Evolutionary conservation across 2,113 vertebrate species (phyloP), one percentile per base, ranked within the genome.

Genomic region (Protomyctophum bolini): DNA sequence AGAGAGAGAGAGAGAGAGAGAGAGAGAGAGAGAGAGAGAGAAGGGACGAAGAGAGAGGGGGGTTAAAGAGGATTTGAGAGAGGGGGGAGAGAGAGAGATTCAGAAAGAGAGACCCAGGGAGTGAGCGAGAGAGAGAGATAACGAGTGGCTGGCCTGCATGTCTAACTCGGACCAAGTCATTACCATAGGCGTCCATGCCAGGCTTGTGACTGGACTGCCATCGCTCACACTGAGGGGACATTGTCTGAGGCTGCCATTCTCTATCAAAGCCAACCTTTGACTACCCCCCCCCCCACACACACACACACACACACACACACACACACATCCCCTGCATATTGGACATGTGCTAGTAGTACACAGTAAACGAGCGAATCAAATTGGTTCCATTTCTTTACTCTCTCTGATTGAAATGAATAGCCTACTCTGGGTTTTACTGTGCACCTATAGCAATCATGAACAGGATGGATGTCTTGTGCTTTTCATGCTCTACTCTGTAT

Each of bases 111-210:
- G 8, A 21, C 14, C 28, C 6, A 11, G 47, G 41, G 56, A 52
- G 68, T 10, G 49, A 47, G 66, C 10, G 46, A 29, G 58, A 41
- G 12, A 48, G 51, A 55, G 58, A 15, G 70, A 58, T 69, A 81
- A 80, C 73, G 84, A 85, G 85, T 79, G 80, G 65, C 75, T 59
- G 61, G 63, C 62, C 69, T 64, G 76, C 69, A 69, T 71, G 76
- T 80, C 64, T 61, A 87, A 74, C 81, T 57, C 75, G 75, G 73
- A 82, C 78, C 69, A 68, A 81, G 79, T 86, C 84, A 89, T 86
- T 87, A 85, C 67, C 83, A 91, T 86, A 73, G 63, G 68, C 74
- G 12, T 80, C 85, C 77, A 77, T 85, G 80, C 87, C 80, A 80
- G 81, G 65, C 88, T 87, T 84, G 81, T 86, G 88, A 83, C 82